Evolutionary conservation across 2,888 invertebrate species (phyloP).

Genomic region (Hirtodrosophila trivittata): DNA sequence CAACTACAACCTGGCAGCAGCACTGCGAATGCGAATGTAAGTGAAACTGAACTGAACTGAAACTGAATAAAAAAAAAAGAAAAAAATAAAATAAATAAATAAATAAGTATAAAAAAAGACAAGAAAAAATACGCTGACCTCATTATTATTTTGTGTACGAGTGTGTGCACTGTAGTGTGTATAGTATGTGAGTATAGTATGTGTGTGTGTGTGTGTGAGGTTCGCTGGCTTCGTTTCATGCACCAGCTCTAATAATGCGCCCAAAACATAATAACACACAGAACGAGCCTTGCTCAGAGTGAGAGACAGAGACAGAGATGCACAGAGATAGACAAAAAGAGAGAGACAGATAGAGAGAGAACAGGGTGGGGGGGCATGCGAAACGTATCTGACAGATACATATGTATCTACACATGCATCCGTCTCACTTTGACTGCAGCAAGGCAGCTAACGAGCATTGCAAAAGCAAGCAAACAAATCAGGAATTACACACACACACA

Average conservation of each 20-base stretch:
- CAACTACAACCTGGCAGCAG: conserved; percentile 65
- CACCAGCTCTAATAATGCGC: conserved; percentile 70
- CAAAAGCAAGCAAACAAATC: conserved; percentile 24
- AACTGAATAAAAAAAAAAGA: conserved; percentile 36
- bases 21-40: conserved; percentile 61
- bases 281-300: conserved; percentile 29
- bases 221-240: conserved; percentile 58
- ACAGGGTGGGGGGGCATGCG: conserved; percentile 13
- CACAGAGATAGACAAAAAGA: conserved; percentile 3
- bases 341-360: not conserved
- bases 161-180: conserved; percentile 35
- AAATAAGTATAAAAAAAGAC: conserved; percentile 40
- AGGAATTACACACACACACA: conserved; percentile 13
- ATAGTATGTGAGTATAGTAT: conserved; percentile 45
- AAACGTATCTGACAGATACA: conserved; percentile 48
- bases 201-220: conserved; percentile 29
- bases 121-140: conserved; percentile 68
- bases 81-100: conserved; percentile 39
- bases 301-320: not conserved
- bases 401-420: conserved; percentile 31
- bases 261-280: conserved; percentile 52
- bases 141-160: conserved; percentile 70
- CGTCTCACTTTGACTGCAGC: conserved; percentile 18
- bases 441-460: conserved; percentile 17
- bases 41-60: conserved; percentile 56